Conservation (phyloP, 2,797 vertebrate genomes). For the Sebastes reedi region DNA sequence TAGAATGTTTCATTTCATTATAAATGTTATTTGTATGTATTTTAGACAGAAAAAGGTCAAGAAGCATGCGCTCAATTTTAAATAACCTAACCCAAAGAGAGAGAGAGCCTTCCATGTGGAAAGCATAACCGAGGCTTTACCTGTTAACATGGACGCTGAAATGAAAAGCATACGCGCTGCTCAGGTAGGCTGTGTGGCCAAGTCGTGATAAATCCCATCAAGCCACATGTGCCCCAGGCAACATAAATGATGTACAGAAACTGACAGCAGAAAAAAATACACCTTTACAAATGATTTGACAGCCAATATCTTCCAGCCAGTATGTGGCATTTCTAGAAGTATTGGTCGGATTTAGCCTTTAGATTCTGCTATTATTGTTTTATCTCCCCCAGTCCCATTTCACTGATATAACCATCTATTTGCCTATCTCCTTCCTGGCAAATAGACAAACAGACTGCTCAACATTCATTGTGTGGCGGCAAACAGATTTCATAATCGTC, state of each 20-base stretch:
- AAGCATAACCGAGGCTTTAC: neutral
- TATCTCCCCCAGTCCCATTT: slow-evolving; percentile 56
- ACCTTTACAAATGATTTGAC: slow-evolving; percentile 52
- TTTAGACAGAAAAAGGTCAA: too few relatives aligned
- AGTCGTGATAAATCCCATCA: slow-evolving; percentile 39
- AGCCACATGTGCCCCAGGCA: slow-evolving; percentile 32
- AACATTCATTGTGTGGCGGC: slow-evolving; percentile 61
- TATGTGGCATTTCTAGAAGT: slow-evolving; percentile 49
- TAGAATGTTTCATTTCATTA: too few relatives aligned
- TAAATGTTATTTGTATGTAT: too few relatives aligned
- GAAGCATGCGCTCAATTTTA: too few relatives aligned
- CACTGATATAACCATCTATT: slow-evolving; percentile 66
- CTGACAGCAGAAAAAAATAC: slow-evolving; percentile 53
- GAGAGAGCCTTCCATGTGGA: neutral
- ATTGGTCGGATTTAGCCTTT: slow-evolving; percentile 57
- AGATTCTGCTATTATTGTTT: slow-evolving; percentile 62
- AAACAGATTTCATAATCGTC: slow-evolving; percentile 74
- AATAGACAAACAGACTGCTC: slow-evolving; percentile 70
- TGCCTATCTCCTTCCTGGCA: slow-evolving; percentile 61
- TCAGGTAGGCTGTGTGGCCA: neutral
- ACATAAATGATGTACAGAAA: slow-evolving; percentile 48
- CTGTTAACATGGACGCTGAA: neutral
- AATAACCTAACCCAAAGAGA: too few relatives aligned
- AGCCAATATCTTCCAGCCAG: slow-evolving; percentile 45
- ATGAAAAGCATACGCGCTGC: neutral